Evolutionary conservation across 2,797 vertebrate genomes (phyloP).

Genomic region (Ctenopoma kingsleyae): DNA sequence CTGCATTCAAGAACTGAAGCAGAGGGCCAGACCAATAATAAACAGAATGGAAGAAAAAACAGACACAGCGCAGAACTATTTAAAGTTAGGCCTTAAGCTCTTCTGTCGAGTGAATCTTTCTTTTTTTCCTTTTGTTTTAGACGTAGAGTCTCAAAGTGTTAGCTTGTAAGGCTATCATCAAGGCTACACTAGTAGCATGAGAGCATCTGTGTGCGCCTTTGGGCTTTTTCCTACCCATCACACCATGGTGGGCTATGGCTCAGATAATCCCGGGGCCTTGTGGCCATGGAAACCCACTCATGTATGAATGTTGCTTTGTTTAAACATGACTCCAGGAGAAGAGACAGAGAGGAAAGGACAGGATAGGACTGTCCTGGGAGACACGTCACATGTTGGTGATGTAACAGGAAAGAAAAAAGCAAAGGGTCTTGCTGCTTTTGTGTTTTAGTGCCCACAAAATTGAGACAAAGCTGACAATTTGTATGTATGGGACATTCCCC

Average conservation of each 20-base stretch:
- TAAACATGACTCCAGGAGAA: conserved; percentile 77
- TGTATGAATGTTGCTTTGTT: conserved; percentile 85
- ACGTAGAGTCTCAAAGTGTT: conserved; percentile 63
- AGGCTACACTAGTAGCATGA: conserved; percentile 68
- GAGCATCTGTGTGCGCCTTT: conserved; percentile 78
- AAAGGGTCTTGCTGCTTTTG: neutral
- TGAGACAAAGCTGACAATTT: conserved; percentile 22
- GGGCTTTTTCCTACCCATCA: conserved; percentile 74
- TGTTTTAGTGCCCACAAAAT: conserved; percentile 28
- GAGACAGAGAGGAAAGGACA: conserved; percentile 64
- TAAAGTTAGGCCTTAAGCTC: conserved; percentile 71
- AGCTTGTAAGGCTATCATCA: conserved; percentile 51
- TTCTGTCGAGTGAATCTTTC: conserved; percentile 71
- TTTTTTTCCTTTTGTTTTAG: conserved; percentile 44
- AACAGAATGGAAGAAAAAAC: conserved; percentile 43
- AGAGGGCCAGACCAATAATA: conserved; percentile 50
- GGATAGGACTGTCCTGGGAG: conserved; percentile 62
- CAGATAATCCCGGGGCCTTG: conserved; percentile 72
- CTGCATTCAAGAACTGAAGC: conserved; percentile 37
- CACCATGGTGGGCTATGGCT: conserved; percentile 73
- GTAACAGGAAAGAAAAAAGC: conserved; percentile 50
- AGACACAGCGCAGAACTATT: conserved; percentile 68
- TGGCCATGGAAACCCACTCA: conserved; percentile 81
- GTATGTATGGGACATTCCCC: conserved; percentile 13
- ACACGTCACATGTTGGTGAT: conserved; percentile 69